Conservation (phyloP, 2,113 vertebrate genomes). For the Labeo rohita region DNA sequence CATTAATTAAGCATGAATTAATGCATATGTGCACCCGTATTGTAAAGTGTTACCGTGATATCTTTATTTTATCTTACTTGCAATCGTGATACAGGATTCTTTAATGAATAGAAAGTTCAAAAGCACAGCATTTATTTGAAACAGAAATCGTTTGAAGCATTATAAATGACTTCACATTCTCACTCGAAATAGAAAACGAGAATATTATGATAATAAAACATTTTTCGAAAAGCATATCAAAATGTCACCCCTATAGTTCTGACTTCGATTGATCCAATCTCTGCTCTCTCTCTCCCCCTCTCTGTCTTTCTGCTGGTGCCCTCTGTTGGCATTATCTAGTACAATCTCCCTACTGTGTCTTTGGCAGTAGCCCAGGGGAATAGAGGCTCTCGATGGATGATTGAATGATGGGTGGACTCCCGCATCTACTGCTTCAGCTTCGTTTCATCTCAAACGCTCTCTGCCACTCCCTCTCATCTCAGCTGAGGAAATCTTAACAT, state of each 20-base stretch:
- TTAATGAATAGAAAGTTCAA: background rate
- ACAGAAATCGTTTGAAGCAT: background rate
- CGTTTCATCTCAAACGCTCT: constrained; percentile 25
- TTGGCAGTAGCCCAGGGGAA: background rate
- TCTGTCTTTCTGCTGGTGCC: background rate
- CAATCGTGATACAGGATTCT: background rate
- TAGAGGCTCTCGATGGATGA: background rate
- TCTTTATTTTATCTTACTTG: too few relatives aligned
- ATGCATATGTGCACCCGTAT: too few relatives aligned
- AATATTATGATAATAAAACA: background rate
- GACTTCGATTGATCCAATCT: background rate
- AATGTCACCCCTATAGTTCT: constrained; percentile 4
- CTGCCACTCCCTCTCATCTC: background rate
- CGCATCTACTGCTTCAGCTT: background rate
- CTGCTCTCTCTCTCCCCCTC: background rate
- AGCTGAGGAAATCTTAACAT: constrained; percentile 23
- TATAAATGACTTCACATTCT: background rate
- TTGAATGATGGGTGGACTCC: background rate
- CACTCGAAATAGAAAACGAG: background rate
- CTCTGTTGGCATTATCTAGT: constrained; percentile 9
- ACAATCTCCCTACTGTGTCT: background rate
- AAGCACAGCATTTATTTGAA: background rate
- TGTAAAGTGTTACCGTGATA: too few relatives aligned
- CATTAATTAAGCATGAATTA: too few relatives aligned
- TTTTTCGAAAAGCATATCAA: background rate